These are phyloP conservation scores for Thunnus thynnus DNA, from an alignment of 2,113 vertebrate genomes.

Conservation along the genomic window DNA sequence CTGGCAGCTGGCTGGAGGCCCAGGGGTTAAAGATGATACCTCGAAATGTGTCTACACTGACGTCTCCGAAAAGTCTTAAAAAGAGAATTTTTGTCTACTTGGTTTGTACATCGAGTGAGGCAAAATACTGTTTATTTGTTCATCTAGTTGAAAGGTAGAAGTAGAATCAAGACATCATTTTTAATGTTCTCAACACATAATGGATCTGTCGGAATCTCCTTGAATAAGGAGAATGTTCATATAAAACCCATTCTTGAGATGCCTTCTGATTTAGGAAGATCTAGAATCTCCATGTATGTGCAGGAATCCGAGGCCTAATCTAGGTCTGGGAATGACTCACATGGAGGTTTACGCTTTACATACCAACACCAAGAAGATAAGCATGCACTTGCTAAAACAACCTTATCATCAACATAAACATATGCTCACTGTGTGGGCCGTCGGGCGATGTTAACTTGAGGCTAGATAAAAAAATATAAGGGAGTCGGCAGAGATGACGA, in stretches of 20 bases:
- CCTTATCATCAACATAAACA: conserved; percentile 64
- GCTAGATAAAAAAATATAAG: conserved; percentile 61
- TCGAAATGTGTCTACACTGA: conserved; percentile 5
- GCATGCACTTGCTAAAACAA: conserved; percentile 51
- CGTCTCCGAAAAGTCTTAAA: conserved; percentile 22
- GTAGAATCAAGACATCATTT: background rate
- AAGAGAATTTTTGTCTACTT: conserved; percentile 22
- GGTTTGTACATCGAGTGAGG: background rate
- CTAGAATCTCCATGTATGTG: conserved; percentile 18
- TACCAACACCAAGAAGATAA: conserved; percentile 26
- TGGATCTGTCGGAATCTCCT: conserved; percentile 8
- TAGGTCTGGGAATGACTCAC: conserved; percentile 26
- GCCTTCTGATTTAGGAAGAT: conserved; percentile 19
- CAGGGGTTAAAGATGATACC: conserved; percentile 50
- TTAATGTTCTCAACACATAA: background rate
- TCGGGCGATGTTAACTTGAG: conserved; percentile 57
- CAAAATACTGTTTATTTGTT: background rate
- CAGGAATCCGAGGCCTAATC: conserved; percentile 43
- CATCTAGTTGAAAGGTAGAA: background rate
- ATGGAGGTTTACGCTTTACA: conserved; percentile 33
- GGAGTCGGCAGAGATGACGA: conserved; percentile 32
- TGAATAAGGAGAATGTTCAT: background rate
- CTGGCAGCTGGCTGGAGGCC: conserved; percentile 47
- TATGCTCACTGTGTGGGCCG: conserved; percentile 62
- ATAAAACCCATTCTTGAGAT: conserved; percentile 7